A percentile compares a stretch with the other conserved stretches of the same genome.
Evolutionary conservation across 2,797 vertebrate genomes (phyloP).

Genomic region (Aplochiton taeniatus): DNA sequence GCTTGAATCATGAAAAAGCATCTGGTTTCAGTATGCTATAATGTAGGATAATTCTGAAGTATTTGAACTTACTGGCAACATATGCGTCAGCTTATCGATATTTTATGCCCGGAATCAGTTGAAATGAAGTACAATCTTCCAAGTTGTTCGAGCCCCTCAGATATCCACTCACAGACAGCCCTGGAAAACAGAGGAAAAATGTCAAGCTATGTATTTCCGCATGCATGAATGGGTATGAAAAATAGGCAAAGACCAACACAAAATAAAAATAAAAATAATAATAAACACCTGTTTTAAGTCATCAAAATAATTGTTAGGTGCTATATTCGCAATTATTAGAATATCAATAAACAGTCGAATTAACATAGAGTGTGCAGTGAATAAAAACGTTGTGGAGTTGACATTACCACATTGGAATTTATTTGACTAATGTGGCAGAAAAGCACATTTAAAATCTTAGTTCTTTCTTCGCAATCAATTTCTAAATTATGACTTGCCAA

Average conservation of each 20-base stretch:
- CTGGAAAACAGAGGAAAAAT: conserved; percentile 41
- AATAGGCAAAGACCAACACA: not conserved
- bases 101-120: conserved; percentile 52
- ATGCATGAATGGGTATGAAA: not conserved
- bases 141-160: conserved; percentile 47
- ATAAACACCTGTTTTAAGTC: not conserved
- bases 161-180: conserved; percentile 52
- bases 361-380: too few relatives aligned
- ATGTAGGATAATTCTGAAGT: conserved; percentile 52
- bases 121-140: conserved; percentile 51
- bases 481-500: too few relatives aligned
- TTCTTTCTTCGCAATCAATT: too few relatives aligned
- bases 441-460: too few relatives aligned
- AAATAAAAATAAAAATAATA: conserved; percentile 12
- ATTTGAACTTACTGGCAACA: conserved; percentile 68
- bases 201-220: not conserved
- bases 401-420: too few relatives aligned
- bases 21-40: conserved; percentile 53
- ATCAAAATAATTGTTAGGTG: not conserved
- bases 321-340: too few relatives aligned
- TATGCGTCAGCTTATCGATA: conserved; percentile 54
- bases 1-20: conserved; percentile 21
- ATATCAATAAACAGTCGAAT: too few relatives aligned
- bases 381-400: too few relatives aligned
- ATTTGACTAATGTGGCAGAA: too few relatives aligned